Evolutionary conservation across 1,140 invertebrate genomes (phyloP), one percentile per base, ranked within the genome.

Genomic region (Sminthurides bifidus): DNA sequence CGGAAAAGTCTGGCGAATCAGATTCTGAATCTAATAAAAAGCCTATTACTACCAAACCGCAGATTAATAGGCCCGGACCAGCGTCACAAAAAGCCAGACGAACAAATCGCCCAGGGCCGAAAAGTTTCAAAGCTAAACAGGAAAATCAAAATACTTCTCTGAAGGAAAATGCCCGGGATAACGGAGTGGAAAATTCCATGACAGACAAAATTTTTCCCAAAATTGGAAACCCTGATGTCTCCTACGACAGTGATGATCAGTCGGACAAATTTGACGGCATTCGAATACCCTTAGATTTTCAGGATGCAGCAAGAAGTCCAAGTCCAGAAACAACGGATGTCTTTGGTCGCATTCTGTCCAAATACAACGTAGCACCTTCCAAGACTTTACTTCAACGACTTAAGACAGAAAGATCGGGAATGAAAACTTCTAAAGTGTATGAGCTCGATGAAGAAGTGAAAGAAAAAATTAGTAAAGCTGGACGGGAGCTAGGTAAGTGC

Each of bases 241-340:
- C 35, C 21, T 49, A 27, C 10, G 46, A 49, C 17, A 5, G 4
- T 5, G 5, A 5, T 3, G 46, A 49, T 21, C n/a, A n/a, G n/a
- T 49, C 46, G 3, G 46, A 49, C n/a, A 26, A 49, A 33, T 49
- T 31, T 10, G 46, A 43, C 15, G 17, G n/a, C 8, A 21, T 6
- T 6, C 6, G 24, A 19, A 43, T 43, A 43, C 46, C 46, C 5
- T 26, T 49, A 10, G 46, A 49, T 49, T 31, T 49, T 3, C 46
- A 49, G 35, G 46, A 49, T 49, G 46, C 46, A 3, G 30, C 30
- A n/a, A 27, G 46, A 5, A 33, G 29, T n/a, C 46, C 46, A 30
- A 49, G 46, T 33, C 46, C 46, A 31, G 6, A 49, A 19, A 17
- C 26, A 30, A 45, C 24, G 19, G 46, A 49, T 33, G 14, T 49